Evolutionary conservation across 2,888 invertebrate species (phyloP), one percentile per base, ranked within the genome.

Genomic region (Trachelus tabidus): DNA sequence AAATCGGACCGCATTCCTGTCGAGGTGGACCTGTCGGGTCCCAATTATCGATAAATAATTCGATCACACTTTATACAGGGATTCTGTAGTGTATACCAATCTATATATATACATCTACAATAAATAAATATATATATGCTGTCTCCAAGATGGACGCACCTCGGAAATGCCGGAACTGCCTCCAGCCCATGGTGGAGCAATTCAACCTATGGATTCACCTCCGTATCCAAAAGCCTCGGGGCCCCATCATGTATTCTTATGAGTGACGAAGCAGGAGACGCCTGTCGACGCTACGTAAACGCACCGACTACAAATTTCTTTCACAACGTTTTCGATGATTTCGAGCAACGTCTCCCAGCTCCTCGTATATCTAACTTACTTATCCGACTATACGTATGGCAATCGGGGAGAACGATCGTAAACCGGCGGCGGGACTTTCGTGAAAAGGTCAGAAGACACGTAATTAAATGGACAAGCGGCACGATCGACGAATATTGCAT

Each of bases 1-100:
- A 74, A 74, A 74, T 74, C 74, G 74, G 74, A 74, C 74, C 37
- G 35, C 74, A 74, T 74, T 74, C 74, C 74, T 74, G 74, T 12
- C 74, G 37, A 74, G 74, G 34, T 37, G 74, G 74, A 74, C 74
- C 74, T 74, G 74, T 74, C 74, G 34, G 74, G 34, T 34, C 23
- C 74, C 74, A 34, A 74, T 74, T 74, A 74, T 74, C 34, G 34
- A 30, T 15, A 74, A 74, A 56, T 56, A 56, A 35, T 35, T 74
- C 74, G n/a, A 74, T 74, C 35, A 35, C 74, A 37, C 74, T 74
- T 74, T 35, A 35, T n/a, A 74, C 23, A 23, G 56, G 56, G 56
- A 56, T 56, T 23, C 56, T 56, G 23, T 23, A 9, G 23, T 9
- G 56, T 23, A 56, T 56, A 56, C 9, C 56, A 40, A 15, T 6